Conservation (phyloP, 1,140 invertebrate genomes). For the Brachionus plicatilis region DNA sequence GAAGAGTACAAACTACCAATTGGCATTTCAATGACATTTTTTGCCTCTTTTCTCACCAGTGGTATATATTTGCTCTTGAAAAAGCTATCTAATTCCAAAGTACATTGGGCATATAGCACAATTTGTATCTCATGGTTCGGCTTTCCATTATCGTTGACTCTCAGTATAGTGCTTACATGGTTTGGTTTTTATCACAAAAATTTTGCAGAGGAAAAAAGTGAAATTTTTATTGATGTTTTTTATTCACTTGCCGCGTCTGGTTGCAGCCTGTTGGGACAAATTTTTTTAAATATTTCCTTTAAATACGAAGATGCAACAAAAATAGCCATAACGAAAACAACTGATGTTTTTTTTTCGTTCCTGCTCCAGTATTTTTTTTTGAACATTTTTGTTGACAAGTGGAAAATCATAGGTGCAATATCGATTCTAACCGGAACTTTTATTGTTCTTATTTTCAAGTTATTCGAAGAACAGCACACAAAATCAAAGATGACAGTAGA, state of each 20-base stretch:
- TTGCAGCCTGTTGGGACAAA: not conserved
- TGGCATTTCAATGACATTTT: constrained; percentile 9
- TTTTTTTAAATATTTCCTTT: constrained; percentile 10
- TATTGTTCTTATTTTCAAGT: not conserved
- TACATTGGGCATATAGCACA: constrained; percentile 30
- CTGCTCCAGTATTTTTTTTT: constrained; percentile 4
- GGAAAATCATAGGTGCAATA: not conserved
- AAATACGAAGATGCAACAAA: constrained; percentile 38
- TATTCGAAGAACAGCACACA: not conserved
- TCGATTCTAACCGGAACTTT: not conserved
- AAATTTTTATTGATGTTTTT: constrained; percentile 1
- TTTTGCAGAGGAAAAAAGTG: not conserved
- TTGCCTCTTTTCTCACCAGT: not conserved
- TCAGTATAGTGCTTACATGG: not conserved
- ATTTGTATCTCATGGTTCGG: constrained; percentile 21
- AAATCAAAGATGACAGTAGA: not conserved
- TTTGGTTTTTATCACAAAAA: not conserved
- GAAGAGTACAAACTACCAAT: not conserved
- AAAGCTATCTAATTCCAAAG: constrained; percentile 15
- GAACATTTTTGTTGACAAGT: not conserved
- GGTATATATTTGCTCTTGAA: constrained; percentile 2
- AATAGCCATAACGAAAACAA: constrained; percentile 30
- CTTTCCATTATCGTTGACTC: not conserved
- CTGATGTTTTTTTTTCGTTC: constrained; percentile 34
- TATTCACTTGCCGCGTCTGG: not conserved